Base-by-base conservation (phyloP, 2,113 vertebrate genomes). In the Daubentonia madagascariensis region DNA sequence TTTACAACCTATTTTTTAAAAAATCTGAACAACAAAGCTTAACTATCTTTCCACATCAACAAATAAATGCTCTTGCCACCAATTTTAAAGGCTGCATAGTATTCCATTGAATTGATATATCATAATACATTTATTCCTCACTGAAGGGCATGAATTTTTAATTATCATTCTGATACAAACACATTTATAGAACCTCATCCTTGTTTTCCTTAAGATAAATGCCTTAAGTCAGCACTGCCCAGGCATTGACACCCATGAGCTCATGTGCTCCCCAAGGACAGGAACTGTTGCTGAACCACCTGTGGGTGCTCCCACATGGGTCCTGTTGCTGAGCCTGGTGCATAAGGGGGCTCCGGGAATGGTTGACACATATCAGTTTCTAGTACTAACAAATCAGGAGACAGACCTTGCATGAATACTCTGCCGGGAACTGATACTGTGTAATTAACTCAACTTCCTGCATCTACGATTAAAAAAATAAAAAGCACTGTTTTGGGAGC, bases 41-140 rank as follows among this genome's bases (percentile, higher is more conserved):
- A 52, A 43, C 32, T 22, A 30, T 45, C 45, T 75, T 93, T 90
- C 73, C 13, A 11, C 37, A 80, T 75, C 40, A 50, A 50, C 65
- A 81, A 91, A 65, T 45, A 43, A 76, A 91, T 17, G 30, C 11
- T 32, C 6, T 76, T 37, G 1, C 37, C 43, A 50, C 48, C 23
- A 1, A 37, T 96, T 90, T 89, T 85, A 78, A 75, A 59, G 52
- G 65, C 81, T 95, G 80, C 14, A 43, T 85, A 94, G 52, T 83
- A 78, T 76, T 95, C 80, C 61, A 30, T 32, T 73, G 92, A 72
- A 84, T 1, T 13, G 59, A 72, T 72, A 0, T 17, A 45, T 20
- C 78, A 85, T 35, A 28, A 52, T 11, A 37, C 40, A n/a, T 80
- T 81, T 32, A 78, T 48, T 91, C 54, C 85, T 72, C 84, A 72